These are phyloP conservation scores for Pangasianodon hypophthalmus DNA, from an alignment of 2,113 vertebrate species.

Conservation along the genomic window DNA sequence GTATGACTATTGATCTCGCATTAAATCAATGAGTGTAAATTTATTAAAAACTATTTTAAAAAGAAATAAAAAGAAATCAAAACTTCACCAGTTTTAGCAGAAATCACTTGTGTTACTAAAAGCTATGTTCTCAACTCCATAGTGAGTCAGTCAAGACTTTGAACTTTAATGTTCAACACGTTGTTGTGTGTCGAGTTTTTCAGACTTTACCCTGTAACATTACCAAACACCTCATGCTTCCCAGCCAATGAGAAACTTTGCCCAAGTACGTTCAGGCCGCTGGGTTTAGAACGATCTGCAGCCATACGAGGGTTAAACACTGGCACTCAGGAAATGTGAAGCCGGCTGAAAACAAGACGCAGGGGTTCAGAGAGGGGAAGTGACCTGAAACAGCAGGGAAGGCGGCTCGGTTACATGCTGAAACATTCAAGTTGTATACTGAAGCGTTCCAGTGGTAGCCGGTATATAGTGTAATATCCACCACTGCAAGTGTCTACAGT, in stretches of 20 bases:
- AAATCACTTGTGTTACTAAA: neutral
- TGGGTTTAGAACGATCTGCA: neutral
- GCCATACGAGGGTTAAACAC: neutral
- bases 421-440: neutral
- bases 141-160: conserved; percentile 9
- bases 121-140: neutral
- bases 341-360: neutral
- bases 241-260: neutral
- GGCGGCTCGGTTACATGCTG: neutral
- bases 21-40: neutral
- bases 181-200: neutral
- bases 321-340: neutral
- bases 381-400: neutral
- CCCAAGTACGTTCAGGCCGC: neutral
- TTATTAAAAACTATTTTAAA: neutral
- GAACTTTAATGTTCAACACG: neutral
- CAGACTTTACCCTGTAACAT: conserved; percentile 26
- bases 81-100: neutral
- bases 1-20: neutral
- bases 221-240: neutral
- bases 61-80: neutral
- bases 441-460: neutral
- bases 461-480: neutral
- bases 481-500: neutral
- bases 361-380: neutral